Base-by-base conservation (phyloP, 2,797 vertebrate genomes). In the Melanotaenia boesemani region DNA sequence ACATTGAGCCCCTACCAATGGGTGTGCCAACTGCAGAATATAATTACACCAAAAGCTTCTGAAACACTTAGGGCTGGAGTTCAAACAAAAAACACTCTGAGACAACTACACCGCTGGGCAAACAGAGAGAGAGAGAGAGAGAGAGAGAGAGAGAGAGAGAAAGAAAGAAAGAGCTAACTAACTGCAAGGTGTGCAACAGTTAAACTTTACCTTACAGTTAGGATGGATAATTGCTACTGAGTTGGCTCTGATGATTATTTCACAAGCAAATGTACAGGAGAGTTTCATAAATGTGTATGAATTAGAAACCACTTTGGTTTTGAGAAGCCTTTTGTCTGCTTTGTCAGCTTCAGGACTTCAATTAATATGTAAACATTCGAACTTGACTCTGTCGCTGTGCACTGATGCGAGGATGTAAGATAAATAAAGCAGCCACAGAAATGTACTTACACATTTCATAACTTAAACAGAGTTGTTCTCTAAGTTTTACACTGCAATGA, bases 11-110 rank as follows among this genome's bases (percentile, higher is more conserved):
- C 34, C 39, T 13, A 68, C 55, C 37, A 69, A 74, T 52, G 52
- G 37, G 63, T 79, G 70, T 44, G 77, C 73, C 70, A 76, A 54
- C 36, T 80, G 74, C 65, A 55, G 74, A 72, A 70, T 67, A 56
- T 54, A 71, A 62, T 61, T 66, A 71, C 54, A 67, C 70, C 39
- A 54, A 70, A 70, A 48, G n/a, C 37, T 8, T 63, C 48, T 8
- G 28, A 55, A 63, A 65, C 60, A 75, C 63, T 78, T 56, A 52
- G 4, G 5, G 70, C 46, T 36, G 36, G 24, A 32, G 52, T 72
- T 74, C 26, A 70, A 55, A 74, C 46, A 7, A 13, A 55, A 46
- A 18, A 76, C 22, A 9, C 13, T 20, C 4, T 10, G 34, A 39
- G 64, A 15, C 59, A 32, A 61, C 41, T 61, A 79, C 12, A 55